Conservation (phyloP, 2,113 vertebrate species). For the Perca fluviatilis region DNA sequence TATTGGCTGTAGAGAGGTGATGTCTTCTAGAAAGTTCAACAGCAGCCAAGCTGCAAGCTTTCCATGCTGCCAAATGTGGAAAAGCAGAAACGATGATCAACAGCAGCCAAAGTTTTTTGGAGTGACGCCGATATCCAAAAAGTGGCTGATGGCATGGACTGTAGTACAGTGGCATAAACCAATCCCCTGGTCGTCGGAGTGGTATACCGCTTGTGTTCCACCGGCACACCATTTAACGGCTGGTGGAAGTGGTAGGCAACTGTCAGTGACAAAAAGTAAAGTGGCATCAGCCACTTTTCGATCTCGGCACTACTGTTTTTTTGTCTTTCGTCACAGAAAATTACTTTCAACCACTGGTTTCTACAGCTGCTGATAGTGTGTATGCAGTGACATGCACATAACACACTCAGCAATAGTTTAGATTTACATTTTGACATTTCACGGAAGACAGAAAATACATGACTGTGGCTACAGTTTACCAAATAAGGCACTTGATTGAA, state of each 20-base stretch:
- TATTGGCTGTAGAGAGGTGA: neutral
- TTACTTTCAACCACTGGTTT: slow-evolving; percentile 6
- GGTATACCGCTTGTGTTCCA: too few relatives aligned
- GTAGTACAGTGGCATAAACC: too few relatives aligned
- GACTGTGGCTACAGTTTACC: slow-evolving; percentile 13
- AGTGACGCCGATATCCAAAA: too few relatives aligned
- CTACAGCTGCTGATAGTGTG: slow-evolving; percentile 2
- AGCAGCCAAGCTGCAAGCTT: slow-evolving; percentile 40
- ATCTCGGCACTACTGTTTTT: neutral
- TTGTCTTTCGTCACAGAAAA: slow-evolving; percentile 23
- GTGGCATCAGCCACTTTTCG: too few relatives aligned
- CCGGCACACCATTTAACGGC: too few relatives aligned
- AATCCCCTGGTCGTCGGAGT: too few relatives aligned
- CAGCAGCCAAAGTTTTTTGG: slow-evolving; percentile 8
- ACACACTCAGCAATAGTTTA: neutral
- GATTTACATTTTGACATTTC: slow-evolving; percentile 24
- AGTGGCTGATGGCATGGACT: too few relatives aligned
- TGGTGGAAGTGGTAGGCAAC: too few relatives aligned
- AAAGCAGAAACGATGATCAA: slow-evolving; percentile 18
- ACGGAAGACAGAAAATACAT: neutral
- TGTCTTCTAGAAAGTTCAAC: slow-evolving; percentile 26
- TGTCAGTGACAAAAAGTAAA: too few relatives aligned
- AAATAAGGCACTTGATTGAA: slow-evolving; percentile 27
- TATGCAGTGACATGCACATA: neutral
- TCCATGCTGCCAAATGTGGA: slow-evolving; percentile 30